Base-by-base conservation (phyloP, 2,888 invertebrate species). In the Helleia helle region DNA sequence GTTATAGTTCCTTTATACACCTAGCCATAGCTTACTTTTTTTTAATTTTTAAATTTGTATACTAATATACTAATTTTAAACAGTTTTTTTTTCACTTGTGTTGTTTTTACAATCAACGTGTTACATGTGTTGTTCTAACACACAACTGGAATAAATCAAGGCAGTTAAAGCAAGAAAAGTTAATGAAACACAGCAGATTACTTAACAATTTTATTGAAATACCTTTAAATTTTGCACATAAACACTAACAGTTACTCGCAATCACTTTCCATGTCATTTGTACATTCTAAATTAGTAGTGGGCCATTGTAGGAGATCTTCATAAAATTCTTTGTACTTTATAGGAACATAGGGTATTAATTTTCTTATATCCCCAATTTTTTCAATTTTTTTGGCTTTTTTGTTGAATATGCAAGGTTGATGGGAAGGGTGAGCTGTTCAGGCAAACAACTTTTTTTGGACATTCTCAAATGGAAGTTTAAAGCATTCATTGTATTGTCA, bases 151-250 rank as follows among this genome's bases (percentile, higher is more conserved):
- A 27, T 27, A 27, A 27, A 27, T 27, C 11, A 27, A 27, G 27
- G 27, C 27, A 27, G 27, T 27, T 27, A 27, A 27, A 27, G 27
- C 27, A 27, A 27, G 27, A 27, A 27, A 27, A 27, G 12, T 6
- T 27, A 27, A 27, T 27, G 11, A 24, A 24, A 27, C 27, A 27
- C 27, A 27, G 27, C 11, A 27, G 27, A 27, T 27, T 27, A 27
- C 27, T 27, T 27, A 27, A 1, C 1, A 27, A 11, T 27, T 27
- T 27, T 27, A 27, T 27, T 27, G 27, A 27, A 12, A 27, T 27
- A 27, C 27, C 27, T 27, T 27, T 27, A 27, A 27, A 27, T 26
- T 26, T 26, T 27, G 27, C 27, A 27, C 27, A 27, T 27, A 27
- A 27, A 27, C 27, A 27, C 27, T 27, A 27, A 27, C 27, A 27